Evolutionary conservation across 2,113 vertebrate genomes (phyloP).

Genomic region (Perognathus longimembris): DNA sequence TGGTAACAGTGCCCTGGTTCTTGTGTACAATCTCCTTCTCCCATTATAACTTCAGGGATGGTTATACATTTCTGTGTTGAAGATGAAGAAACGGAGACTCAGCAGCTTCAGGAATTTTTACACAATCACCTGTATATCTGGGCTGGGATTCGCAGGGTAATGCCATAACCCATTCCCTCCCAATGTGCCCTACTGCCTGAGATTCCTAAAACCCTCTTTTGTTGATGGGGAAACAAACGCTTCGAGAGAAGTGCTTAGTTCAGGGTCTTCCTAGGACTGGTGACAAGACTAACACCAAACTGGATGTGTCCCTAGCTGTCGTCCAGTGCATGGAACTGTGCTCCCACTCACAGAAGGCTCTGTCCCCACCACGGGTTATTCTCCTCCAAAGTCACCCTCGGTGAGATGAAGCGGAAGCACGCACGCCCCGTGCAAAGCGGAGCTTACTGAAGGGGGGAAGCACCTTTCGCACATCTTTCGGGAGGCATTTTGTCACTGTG

Average conservation of each 20-base stretch:
- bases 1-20: background rate
- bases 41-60: background rate
- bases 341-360: background rate
- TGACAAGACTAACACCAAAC: background rate
- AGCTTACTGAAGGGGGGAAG: conserved; percentile 11
- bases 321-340: background rate
- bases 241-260: background rate
- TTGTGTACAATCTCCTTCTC: background rate
- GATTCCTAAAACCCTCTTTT: background rate
- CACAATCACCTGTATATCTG: background rate
- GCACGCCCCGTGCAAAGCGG: background rate
- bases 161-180: background rate
- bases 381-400: background rate
- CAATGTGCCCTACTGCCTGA: background rate
- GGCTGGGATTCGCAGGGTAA: background rate
- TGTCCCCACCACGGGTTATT: background rate
- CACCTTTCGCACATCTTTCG: background rate
- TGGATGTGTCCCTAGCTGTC: background rate
- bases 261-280: background rate
- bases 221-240: background rate
- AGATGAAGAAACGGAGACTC: background rate
- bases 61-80: background rate
- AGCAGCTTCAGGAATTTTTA: background rate
- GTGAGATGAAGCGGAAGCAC: background rate
- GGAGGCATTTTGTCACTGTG: conserved; percentile 12